Conservation (phyloP, 2,888 invertebrate genomes). For the Habrosyne pyritoides region DNA sequence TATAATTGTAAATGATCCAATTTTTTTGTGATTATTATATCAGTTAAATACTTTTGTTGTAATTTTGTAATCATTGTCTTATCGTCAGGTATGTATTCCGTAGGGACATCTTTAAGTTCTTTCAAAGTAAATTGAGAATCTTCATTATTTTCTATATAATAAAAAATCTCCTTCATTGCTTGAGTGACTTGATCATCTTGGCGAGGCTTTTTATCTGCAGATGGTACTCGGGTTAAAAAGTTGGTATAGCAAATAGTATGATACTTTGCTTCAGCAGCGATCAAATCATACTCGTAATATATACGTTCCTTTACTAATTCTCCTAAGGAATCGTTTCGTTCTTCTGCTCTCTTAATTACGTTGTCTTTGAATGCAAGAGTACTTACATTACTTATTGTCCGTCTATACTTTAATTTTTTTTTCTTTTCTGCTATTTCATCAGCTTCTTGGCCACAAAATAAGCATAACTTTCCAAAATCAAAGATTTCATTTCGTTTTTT, state of each 20-base stretch:
- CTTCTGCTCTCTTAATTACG: slow-evolving; percentile 48
- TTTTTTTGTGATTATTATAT: slow-evolving; percentile 40
- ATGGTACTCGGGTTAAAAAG: slow-evolving; percentile 43
- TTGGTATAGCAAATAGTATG: slow-evolving; percentile 50
- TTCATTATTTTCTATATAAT: too few species aligned
- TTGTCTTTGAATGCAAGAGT: slow-evolving; percentile 50
- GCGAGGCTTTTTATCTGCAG: slow-evolving; percentile 39
- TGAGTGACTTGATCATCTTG: slow-evolving; percentile 50
- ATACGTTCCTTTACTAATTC: slow-evolving; percentile 43
- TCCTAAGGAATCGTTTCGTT: slow-evolving; percentile 46
- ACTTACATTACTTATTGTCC: slow-evolving; percentile 43
- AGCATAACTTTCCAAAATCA: slow-evolving; percentile 43
- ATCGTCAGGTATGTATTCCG: slow-evolving; percentile 46
- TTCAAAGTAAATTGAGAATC: slow-evolving; percentile 56
- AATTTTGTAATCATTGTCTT: slow-evolving; percentile 43
- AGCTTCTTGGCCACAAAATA: slow-evolving; percentile 53
- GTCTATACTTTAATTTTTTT: slow-evolving; percentile 40
- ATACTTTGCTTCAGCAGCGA: slow-evolving; percentile 48
- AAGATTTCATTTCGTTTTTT: slow-evolving; percentile 33
- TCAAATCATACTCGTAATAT: slow-evolving; percentile 39
- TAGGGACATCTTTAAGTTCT: slow-evolving; percentile 47
- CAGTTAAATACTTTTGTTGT: slow-evolving; percentile 42
- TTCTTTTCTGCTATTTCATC: slow-evolving; percentile 46
- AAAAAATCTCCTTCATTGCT: slow-evolving; percentile 55
- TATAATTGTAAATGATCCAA: slow-evolving; percentile 46